Percentiles rank a stretch among this genome's conserved stretches.
phyloP scores from a whole-genome alignment of 2,113 vertebrate species.

The Caloenas nicobarica region DNA sequence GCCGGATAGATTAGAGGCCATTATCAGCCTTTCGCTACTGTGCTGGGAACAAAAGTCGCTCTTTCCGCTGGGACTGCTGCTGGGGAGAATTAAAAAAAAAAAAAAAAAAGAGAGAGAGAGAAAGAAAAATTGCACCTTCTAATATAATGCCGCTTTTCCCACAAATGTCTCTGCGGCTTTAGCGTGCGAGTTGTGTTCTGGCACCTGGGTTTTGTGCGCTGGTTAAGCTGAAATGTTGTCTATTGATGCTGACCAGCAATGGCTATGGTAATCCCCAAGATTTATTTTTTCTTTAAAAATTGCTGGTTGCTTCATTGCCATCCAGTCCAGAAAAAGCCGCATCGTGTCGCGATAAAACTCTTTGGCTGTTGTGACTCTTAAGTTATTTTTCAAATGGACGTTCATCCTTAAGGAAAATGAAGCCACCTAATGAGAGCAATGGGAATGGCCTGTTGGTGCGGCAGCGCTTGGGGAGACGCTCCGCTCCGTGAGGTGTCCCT shows the following conservation, averaged over 20 bases:
- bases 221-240: background rate
- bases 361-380: background rate
- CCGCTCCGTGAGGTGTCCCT: background rate
- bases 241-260: background rate
- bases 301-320: background rate
- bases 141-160: constrained; percentile 15
- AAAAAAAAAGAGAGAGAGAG: constrained; percentile 16
- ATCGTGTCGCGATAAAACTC: fast-evolving
- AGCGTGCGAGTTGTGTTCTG: background rate
- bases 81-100: constrained; percentile 55
- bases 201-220: background rate
- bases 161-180: background rate
- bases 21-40: constrained; percentile 77
- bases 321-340: background rate
- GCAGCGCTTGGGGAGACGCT: background rate
- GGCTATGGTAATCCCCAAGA: background rate
- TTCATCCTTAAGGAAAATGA: background rate
- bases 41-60: constrained; percentile 68
- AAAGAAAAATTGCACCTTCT: constrained; percentile 62
- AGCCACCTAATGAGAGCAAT: background rate
- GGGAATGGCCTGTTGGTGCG: background rate
- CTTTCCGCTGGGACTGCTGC: constrained; percentile 68
- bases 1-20: constrained; percentile 79
- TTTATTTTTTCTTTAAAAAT: background rate
- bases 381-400: background rate